Conservation (phyloP, 2,113 vertebrate genomes). For the Lethenteron reissneri region DNA sequence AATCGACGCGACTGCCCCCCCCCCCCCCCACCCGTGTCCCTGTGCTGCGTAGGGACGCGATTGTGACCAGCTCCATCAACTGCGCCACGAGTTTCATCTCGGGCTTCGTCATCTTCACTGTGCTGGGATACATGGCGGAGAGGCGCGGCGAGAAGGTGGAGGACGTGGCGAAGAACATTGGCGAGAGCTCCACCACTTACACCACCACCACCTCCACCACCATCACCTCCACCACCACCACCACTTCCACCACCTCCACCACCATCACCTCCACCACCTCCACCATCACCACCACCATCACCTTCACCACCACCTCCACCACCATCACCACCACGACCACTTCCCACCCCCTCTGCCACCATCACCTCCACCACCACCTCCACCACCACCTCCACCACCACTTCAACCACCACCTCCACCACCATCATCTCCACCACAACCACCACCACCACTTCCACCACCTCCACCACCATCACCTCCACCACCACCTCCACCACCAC, state of each 20-base stretch:
- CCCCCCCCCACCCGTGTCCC: too few relatives aligned
- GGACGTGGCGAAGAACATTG: constrained; percentile 66
- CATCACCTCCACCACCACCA: neutral
- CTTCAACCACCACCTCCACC: neutral
- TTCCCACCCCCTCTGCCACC: neutral
- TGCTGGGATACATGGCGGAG: constrained; percentile 93
- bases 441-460: neutral
- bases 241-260: neutral
- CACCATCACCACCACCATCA: neutral
- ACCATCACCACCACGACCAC: neutral
- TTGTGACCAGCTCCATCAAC: constrained; percentile 73
- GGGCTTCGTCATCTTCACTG: constrained; percentile 88
- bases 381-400: neutral
- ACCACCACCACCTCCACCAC: neutral
- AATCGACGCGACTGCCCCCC: too few relatives aligned
- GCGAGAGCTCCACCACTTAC: constrained; percentile 20
- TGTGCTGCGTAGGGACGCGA: constrained; percentile 38
- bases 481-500: too few relatives aligned
- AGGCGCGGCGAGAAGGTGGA: constrained; percentile 63
- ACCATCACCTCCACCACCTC: neutral
- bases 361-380: neutral
- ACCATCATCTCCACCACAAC: too few relatives aligned
- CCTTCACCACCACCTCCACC: too few relatives aligned
- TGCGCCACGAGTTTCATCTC: constrained; percentile 84
- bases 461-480: too few relatives aligned